Evolutionary conservation across 2,888 invertebrate species (phyloP).

Genomic region (Diaphora mendica): DNA sequence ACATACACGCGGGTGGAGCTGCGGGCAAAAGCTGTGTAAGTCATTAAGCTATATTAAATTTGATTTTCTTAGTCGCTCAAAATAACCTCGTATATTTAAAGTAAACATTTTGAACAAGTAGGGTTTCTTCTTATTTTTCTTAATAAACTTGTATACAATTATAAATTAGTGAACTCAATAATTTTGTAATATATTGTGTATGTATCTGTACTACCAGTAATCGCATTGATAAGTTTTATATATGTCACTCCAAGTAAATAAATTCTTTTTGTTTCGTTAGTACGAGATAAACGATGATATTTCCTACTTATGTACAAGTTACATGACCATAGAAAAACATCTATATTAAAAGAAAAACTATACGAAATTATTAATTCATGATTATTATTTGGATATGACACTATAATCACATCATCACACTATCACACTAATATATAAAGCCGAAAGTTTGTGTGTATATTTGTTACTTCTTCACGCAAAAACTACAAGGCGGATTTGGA

Average conservation of each 20-base stretch:
- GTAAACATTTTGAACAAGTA: not conserved
- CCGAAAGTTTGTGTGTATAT: no score
- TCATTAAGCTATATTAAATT: no score
- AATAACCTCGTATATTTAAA: not conserved
- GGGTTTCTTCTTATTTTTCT: not conserved
- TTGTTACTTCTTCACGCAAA: no score
- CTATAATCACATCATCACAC: no score
- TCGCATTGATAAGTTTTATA: constrained; percentile 60
- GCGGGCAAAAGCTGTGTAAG: no score
- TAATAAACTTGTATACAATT: not conserved
- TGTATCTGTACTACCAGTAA: constrained; percentile 56
- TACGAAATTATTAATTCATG: not conserved
- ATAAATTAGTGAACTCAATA: not conserved
- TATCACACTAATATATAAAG: no score
- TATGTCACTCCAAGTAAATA: constrained; percentile 59
- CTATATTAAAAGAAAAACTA: not conserved
- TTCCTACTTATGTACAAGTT: not conserved
- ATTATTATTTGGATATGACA: not conserved
- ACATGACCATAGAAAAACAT: not conserved
- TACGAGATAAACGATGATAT: constrained; percentile 54
- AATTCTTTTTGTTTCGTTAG: constrained; percentile 50
- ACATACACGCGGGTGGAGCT: no score
- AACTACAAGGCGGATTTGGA: no score
- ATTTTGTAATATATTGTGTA: constrained; percentile 28
- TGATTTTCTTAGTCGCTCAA: no score